phyloP scores from a whole-genome alignment of 2,888 invertebrate species.

The Brachyopa scutellaris region DNA sequence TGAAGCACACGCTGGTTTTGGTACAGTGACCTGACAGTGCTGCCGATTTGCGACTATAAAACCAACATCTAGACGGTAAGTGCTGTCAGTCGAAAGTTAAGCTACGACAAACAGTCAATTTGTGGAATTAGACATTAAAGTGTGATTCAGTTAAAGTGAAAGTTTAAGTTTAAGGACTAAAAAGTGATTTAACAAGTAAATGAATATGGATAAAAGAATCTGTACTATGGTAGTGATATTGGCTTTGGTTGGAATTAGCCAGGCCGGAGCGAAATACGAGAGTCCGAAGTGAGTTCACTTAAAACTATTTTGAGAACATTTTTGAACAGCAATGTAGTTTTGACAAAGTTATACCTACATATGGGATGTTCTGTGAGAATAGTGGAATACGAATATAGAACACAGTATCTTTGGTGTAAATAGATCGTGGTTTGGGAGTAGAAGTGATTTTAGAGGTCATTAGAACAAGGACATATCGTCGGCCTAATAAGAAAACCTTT shows the following conservation, averaged over 20 bases:
- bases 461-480: too few relatives aligned
- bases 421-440: too few relatives aligned
- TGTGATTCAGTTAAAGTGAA: neutral
- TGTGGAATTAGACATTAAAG: neutral
- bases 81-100: slow-evolving; percentile 51
- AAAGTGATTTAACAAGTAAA: slow-evolving; percentile 8
- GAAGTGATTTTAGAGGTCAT: too few relatives aligned
- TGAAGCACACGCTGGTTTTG: slow-evolving; percentile 39
- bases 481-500: too few relatives aligned
- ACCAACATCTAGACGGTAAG: slow-evolving; percentile 23
- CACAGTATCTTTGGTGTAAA: too few relatives aligned
- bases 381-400: too few relatives aligned
- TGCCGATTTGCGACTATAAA: slow-evolving; percentile 62
- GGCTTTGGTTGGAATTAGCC: slow-evolving; percentile 24
- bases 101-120: too few relatives aligned
- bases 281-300: slow-evolving; percentile 59
- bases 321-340: too few relatives aligned
- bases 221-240: slow-evolving; percentile 11
- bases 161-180: slow-evolving; percentile 13
- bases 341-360: too few relatives aligned
- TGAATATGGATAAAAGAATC: slow-evolving; percentile 48
- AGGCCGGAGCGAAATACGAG: slow-evolving; percentile 58
- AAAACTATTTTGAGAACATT: too few relatives aligned
- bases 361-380: too few relatives aligned
- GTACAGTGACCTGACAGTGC: slow-evolving; percentile 53